Conservation (phyloP, 2,113 vertebrate species). For the Stictonetta naevosa region DNA sequence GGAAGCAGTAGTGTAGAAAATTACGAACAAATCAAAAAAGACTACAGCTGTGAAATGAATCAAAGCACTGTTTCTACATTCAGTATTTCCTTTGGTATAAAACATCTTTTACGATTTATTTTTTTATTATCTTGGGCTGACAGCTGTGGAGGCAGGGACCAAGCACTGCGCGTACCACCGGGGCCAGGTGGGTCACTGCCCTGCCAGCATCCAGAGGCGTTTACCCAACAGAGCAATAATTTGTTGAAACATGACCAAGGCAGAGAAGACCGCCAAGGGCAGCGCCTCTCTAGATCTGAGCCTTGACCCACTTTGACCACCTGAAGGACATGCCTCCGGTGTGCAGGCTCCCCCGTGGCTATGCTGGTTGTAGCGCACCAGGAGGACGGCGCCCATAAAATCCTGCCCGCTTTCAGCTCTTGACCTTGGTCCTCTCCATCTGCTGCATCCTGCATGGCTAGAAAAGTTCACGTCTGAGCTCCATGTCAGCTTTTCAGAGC, state of each 20-base stretch:
- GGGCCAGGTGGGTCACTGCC: not conserved
- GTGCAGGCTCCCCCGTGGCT: rapidly evolving
- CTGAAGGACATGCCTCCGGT: not conserved
- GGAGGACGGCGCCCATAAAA: not conserved
- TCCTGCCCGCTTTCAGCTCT: not conserved
- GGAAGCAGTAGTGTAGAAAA: conserved; percentile 80
- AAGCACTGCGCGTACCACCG: not conserved
- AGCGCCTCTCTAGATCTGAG: not conserved
- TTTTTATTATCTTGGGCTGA: not conserved
- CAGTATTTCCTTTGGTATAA: conserved; percentile 44
- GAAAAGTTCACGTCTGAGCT: not conserved
- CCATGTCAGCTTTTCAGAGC: not conserved
- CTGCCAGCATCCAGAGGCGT: not conserved
- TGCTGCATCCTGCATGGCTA: not conserved
- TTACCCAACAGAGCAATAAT: not conserved
- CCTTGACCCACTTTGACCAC: not conserved
- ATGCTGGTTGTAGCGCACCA: not conserved
- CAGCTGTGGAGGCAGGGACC: not conserved
- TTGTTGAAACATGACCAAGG: not conserved
- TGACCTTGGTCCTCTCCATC: not conserved
- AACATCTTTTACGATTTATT: not conserved
- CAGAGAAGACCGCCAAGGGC: not conserved
- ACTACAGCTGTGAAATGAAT: conserved; percentile 77
- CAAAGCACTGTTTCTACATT: conserved; percentile 35
- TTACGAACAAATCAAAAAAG: conserved; percentile 78